Evolutionary conservation across 2,888 invertebrate species (phyloP), one percentile per base, ranked within the genome.

Genomic region (Junonia oenone): DNA sequence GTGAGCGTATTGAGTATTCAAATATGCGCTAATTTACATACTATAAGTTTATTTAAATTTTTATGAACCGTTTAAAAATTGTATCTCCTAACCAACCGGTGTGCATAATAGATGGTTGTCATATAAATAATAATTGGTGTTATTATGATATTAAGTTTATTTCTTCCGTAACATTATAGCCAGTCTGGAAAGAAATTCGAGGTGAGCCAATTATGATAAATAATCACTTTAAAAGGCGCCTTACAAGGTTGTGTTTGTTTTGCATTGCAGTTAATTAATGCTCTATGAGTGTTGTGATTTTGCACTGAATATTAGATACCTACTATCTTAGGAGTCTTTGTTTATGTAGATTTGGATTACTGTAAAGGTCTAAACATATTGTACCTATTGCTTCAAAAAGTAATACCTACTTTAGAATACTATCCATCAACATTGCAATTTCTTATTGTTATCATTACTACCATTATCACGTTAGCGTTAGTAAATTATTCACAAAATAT

Each of bases 161-260:
- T 8, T 43, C 43, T 56, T 51, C 47, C 43, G 51, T n/a, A 19
- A 48, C 14, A 27, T 51, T 51, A 56, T 47, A 9, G 46, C 19
- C n/a, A 46, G 37, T 35, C 50, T 61, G 52, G 50, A 57, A 63
- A 38, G 38, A 38, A 58, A 62, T 59, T 59, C 63, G 62, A 65
- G 65, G 62, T 56, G 57, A 61, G 45, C 51, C 55, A 61, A 55
- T 61, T 59, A 63, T 57, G 46, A 58, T 55, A 47, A 51, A 48
- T 63, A 50, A 55, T 52, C 45, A 46, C 45, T 45, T 48, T 47
- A 53, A 56, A 52, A 56, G 60, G 56, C 40, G 48, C 38, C 33
- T 35, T 49, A 13, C 61, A 59, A 64, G 62, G 62, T 58, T 56
- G 13, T 31, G 11, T 37, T 38, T 47, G 46, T 19, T 38, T 19